Base-by-base conservation (phyloP, 2,888 invertebrate genomes). In the Notocelia uddmanniana region DNA sequence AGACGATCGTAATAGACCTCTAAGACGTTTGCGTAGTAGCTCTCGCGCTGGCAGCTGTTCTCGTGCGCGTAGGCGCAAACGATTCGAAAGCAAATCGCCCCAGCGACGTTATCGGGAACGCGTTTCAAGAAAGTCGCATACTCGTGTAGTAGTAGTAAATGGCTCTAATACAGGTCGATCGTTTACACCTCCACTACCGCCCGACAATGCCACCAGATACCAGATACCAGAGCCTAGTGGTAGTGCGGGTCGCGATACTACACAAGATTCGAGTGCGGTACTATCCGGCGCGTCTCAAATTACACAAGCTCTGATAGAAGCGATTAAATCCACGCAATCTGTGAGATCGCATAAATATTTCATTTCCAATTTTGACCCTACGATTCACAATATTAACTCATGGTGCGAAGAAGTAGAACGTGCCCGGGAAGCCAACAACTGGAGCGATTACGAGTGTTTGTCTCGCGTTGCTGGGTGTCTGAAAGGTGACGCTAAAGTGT, bases 371-470 rank as follows among this genome's bases (percentile, higher is more conserved):
- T 75, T 76, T 23, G 75, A 75, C 37, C 60, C 60, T 48, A n/a
- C 45, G 21, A n/a, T 60, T 8, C 26, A 45, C 15, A 60, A 60
- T 9, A 60, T 60, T 26, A 23, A 60, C 8, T 23, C 45, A 5
- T 60, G 60, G 60, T 60, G 60, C 45, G n/a, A 45, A n/a, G 60
- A 60, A 9, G 60, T 60, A 15, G 60, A 60, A 9, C 60, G 60
- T 10, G 45, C 60, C 15, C 13, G 45, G n/a, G 15, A 15, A 3
- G 50, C 48, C 0, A 76, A 76, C 34, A 52, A 34, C 15, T 76
- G 76, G 74, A 66, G 59, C 26, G 74, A 74, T 69, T 52, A 64
- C 18, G 76, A 76, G 34, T 76, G 75, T 41, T 23, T 76, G 2
- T 73, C 75, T 10, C 74, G 76, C 9, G 68, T 76, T 5, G 69